Percentiles rank a stretch among this genome's conserved stretches.
These are phyloP conservation scores for Lasius fuliginosus DNA, from an alignment of 2,888 invertebrate species.

Conservation along the genomic window DNA sequence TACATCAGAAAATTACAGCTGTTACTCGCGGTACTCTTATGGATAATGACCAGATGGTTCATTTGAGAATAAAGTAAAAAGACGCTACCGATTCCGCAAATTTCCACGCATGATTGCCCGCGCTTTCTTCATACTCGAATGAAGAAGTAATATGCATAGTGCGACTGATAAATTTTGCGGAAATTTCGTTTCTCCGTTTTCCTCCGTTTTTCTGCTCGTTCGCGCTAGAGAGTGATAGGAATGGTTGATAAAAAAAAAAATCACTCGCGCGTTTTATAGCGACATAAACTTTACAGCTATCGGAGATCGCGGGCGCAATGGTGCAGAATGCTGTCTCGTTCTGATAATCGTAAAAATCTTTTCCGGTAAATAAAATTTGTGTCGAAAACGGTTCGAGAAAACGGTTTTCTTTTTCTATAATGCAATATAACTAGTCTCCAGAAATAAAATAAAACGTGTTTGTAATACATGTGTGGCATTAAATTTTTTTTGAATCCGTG, in stretches of 20 bases:
- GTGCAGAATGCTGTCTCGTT: conserved; percentile 35
- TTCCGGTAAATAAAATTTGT: conserved; percentile 44
- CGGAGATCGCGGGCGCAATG: background rate
- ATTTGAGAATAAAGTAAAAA: conserved; percentile 51
- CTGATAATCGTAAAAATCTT: conserved; percentile 50
- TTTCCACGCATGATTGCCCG: conserved; percentile 58
- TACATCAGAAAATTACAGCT: conserved; percentile 62
- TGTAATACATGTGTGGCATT: background rate
- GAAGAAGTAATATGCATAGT: background rate
- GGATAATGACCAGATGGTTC: conserved; percentile 60
- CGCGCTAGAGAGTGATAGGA: conserved; percentile 1
- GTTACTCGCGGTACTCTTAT: conserved; percentile 61
- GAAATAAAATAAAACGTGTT: conserved; percentile 16
- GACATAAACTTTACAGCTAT: conserved; percentile 47
- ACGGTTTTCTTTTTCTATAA: background rate
- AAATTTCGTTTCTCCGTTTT: conserved; percentile 27
- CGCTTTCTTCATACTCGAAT: conserved; percentile 21
- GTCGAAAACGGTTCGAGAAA: conserved; percentile 17
- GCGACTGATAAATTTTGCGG: conserved; percentile 16
- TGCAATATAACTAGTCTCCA: background rate
- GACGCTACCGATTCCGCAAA: conserved; percentile 56
- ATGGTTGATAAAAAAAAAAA: conserved; percentile 40
- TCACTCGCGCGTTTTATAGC: conserved; percentile 40
- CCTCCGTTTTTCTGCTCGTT: background rate
- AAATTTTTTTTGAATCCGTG: conserved; percentile 6